Evolutionary conservation across 1,140 invertebrate genomes (phyloP).

Genomic region (Eupristina koningsbergeri): DNA sequence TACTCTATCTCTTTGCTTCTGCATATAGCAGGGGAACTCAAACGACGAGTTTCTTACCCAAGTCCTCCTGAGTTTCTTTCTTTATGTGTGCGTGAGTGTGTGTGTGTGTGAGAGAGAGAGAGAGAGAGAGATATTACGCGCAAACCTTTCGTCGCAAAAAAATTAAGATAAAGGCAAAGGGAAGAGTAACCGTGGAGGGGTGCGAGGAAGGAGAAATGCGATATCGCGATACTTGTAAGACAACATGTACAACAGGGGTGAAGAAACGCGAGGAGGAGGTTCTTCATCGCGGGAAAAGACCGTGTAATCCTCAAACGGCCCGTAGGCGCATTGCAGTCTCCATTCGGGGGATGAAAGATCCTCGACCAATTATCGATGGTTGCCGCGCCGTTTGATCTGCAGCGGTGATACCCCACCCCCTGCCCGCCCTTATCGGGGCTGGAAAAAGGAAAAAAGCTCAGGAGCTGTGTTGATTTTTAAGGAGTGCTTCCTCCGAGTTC

Average conservation of each 20-base stretch:
- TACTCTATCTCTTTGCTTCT: constrained; percentile 10
- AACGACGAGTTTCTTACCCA: constrained; percentile 5
- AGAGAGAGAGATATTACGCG: too few relatives aligned
- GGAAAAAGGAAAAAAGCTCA: background rate
- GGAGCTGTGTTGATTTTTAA: constrained; percentile 37
- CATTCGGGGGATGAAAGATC: constrained; percentile 61
- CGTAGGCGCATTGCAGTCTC: constrained; percentile 22
- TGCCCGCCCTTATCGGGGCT: background rate
- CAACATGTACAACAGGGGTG: constrained; percentile 64
- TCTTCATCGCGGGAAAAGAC: constrained; percentile 51
- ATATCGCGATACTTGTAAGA: constrained; percentile 43
- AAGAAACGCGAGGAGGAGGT: constrained; percentile 39
- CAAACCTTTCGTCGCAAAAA: background rate
- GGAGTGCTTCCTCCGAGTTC: constrained; percentile 27
- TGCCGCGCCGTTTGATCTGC: constrained; percentile 67
- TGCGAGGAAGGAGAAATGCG: background rate
- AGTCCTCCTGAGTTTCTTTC: constrained; percentile 1
- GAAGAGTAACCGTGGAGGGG: background rate
- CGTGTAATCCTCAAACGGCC: constrained; percentile 69
- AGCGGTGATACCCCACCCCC: constrained; percentile 37
- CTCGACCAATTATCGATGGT: constrained; percentile 71
- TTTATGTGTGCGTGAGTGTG: background rate
- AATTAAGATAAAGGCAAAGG: constrained; percentile 12
- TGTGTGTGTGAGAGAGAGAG: too few relatives aligned
- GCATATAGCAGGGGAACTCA: background rate